Base-by-base conservation (phyloP, 2,113 vertebrate species). In the Setophaga petechia region DNA sequence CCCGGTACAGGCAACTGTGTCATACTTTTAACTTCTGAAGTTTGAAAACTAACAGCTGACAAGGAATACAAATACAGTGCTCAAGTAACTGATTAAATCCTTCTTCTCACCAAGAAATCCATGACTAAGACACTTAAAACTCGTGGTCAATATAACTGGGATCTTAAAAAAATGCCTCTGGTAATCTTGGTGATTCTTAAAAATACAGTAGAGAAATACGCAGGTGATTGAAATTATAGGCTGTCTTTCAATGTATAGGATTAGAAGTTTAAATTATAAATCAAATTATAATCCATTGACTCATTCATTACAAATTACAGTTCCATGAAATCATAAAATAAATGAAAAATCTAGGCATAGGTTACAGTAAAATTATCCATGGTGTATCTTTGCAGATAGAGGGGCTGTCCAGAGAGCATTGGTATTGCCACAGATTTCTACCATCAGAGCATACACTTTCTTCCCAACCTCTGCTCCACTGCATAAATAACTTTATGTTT, bases 31-130 rank as follows among this genome's bases (percentile, higher is more conserved):
- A 49, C 30, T 82, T 87, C 33, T 73, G 67, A 79, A 77, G 35
- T 37, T 72, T 94, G 67, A 89, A 96, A 95, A 91, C 18, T 20
- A 71, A 84, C 28, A 79, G n/a, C 58, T 73, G 59, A 58, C 44
- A 55, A 59, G 27, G 37, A 88, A 88, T 68, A 65, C 27, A 73
- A 89, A 69, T 24, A 37, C 4, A 21, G 18, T 14, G 41, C 41
- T 65, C 83, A 89, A 33, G 54, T 30, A 84, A 72, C n/a, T 24
- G 37, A 55, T 4, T 9, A 25, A 81, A 79, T 33, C 22, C 44
- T 22, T 22, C 63, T 49, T 61, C 43, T 47, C 2, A 1, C 23
- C 63, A 55, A 81, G 20, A 14, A 88, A 43, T 57, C 54, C 39
- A 57, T 0, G 0, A 54, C 51, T 41, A 61, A 58, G 31, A 66